These are phyloP conservation scores for Eupithecia tripunctaria DNA, from an alignment of 2,888 invertebrate genomes.

Conservation along the genomic window DNA sequence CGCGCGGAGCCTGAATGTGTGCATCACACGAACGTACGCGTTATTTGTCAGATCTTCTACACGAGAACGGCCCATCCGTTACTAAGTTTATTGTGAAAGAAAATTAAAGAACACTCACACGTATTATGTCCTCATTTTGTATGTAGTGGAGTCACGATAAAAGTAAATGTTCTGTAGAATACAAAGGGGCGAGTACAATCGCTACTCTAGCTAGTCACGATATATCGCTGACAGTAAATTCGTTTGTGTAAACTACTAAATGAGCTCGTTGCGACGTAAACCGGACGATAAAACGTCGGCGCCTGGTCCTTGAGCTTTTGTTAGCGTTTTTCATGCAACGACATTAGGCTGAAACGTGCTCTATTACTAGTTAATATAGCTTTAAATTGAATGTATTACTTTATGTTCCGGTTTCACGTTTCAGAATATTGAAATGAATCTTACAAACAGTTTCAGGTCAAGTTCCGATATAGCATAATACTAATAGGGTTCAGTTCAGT, in stretches of 20 bases:
- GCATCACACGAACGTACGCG: neutral
- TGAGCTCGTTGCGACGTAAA: slow-evolving; percentile 35
- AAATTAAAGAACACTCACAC: slow-evolving; percentile 37
- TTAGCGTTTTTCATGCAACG: slow-evolving; percentile 23
- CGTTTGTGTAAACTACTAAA: slow-evolving; percentile 31
- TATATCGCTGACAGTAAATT: neutral
- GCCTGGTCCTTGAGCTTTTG: slow-evolving; percentile 27
- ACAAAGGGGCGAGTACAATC: slow-evolving; percentile 24
- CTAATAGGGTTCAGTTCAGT: neutral
- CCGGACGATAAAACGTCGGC: slow-evolving; percentile 37
- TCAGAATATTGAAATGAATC: slow-evolving; percentile 19
- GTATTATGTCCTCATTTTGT: slow-evolving; percentile 33
- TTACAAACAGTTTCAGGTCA: slow-evolving; percentile 18
- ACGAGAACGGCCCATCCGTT: slow-evolving; percentile 11
- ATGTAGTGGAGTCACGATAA: slow-evolving; percentile 34
- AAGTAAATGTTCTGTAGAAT: slow-evolving; percentile 40
- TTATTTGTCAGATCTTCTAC: neutral
- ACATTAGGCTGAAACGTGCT: slow-evolving; percentile 20
- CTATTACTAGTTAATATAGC: slow-evolving; percentile 21
- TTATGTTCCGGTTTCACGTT: slow-evolving; percentile 8
- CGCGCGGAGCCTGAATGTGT: neutral
- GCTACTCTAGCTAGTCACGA: slow-evolving; percentile 15
- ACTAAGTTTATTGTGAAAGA: slow-evolving; percentile 26
- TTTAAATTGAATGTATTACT: slow-evolving; percentile 2
- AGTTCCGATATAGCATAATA: slow-evolving; percentile 5